Base-by-base conservation (phyloP, 2,888 invertebrate genomes). In the Pseudoips prasinana region DNA sequence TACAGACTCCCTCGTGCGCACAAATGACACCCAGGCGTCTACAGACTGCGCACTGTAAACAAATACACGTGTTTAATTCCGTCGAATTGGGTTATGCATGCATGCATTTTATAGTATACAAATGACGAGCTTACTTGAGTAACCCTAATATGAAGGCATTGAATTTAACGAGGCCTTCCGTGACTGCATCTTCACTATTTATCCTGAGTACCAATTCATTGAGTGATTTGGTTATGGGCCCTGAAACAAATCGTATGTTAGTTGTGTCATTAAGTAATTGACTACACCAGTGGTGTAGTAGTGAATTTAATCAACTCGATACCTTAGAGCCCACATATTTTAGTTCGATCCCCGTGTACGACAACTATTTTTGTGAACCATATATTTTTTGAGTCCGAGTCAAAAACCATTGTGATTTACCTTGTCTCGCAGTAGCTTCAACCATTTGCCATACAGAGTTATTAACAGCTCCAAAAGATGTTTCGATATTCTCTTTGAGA, bases 401-500 rank as follows among this genome's bases (percentile, higher is more conserved):
- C n/a, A n/a, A n/a, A n/a, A n/a, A n/a, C n/a, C n/a, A n/a, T n/a
- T n/a, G n/a, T n/a, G n/a, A n/a, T n/a, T n/a, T 73, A 89, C 93
- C 96, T 89, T 95, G 94, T 73, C 96, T 94, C 7, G 96, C 94
- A 5, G 96, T 95, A 19, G 95, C 94, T 80, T 96, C 96, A 3
- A 96, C 94, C 51, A 97, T 94, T 83, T 95, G 94, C 96, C 96
- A 97, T 29, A 96, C 95, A 4, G 95, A 95, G 70, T 96, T 95
- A 54, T 93, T 92, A 30, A 96, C 94, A 8, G 94, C 93, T 23
- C 96, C 96, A 68, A 96, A 96, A 22, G 96, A 92, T 3, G 96
- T 95, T 68, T 95, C 93, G 31, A 96, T 90, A 51, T 91, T 92
- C 19, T 95, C 93, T 68, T 94, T 94, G 9, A 97, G 90, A 1